phyloP scores from a whole-genome alignment of 2,797 vertebrate species.

The Momotus momota region DNA sequence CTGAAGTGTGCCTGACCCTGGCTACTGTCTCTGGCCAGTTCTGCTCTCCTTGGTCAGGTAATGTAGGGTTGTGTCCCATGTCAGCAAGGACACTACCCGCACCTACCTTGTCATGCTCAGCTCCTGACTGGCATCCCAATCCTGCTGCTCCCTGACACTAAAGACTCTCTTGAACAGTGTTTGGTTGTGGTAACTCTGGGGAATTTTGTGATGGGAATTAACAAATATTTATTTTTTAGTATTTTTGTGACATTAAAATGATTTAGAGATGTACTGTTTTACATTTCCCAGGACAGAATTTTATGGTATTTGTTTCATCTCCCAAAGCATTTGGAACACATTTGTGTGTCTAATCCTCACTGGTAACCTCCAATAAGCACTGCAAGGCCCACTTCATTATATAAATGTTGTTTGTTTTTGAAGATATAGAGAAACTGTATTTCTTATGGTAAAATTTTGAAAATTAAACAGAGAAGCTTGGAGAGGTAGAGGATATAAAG shows the following conservation, averaged over 20 bases:
- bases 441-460: not conserved
- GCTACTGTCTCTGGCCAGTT: not conserved
- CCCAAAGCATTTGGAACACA: not conserved
- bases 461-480: not conserved
- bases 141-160: not conserved
- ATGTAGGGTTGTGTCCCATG: rapidly evolving
- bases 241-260: not conserved
- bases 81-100: not conserved
- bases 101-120: not conserved
- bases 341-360: not conserved
- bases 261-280: not conserved
- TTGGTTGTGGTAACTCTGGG: not conserved
- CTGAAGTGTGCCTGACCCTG: not conserved
- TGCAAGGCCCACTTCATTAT: not conserved
- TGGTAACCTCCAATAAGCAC: not conserved
- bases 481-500: not conserved
- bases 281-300: not conserved
- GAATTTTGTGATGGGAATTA: not conserved
- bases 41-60: not conserved
- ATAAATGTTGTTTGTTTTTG: not conserved
- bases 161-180: not conserved
- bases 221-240: not conserved
- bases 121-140: not conserved
- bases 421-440: not conserved
- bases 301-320: not conserved